These are phyloP conservation scores for Palythoa grandiflora DNA, from an alignment of 92 coral and sea anemone species.

Conservation along the genomic window DNA sequence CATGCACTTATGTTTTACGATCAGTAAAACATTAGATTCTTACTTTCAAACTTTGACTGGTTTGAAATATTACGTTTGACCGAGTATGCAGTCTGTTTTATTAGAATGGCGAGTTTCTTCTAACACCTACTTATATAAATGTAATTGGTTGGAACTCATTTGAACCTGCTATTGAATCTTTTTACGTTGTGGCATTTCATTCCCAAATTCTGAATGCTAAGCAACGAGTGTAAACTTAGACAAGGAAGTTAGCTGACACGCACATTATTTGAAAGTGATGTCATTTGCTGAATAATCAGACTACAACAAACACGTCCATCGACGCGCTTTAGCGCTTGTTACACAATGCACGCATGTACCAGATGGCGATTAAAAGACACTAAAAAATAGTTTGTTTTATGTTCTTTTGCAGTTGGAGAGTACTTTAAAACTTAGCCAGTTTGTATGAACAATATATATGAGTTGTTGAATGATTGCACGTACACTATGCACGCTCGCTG, in stretches of 20 bases:
- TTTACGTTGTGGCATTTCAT: background rate
- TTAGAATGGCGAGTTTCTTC: background rate
- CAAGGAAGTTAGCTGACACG: background rate
- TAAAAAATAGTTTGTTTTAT: no score
- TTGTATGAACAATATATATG: no score
- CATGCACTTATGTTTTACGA: background rate
- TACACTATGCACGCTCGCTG: no score
- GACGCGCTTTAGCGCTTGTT: background rate
- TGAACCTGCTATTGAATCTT: background rate
- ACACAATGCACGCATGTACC: background rate
- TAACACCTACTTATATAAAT: background rate
- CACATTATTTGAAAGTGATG: background rate
- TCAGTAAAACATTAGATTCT: no score
- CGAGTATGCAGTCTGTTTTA: background rate
- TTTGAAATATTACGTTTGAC: no score
- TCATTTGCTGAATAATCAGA: background rate
- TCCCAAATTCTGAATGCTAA: background rate
- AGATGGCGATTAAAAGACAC: no score
- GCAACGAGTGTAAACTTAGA: constrained; percentile 6
- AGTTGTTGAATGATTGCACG: no score
- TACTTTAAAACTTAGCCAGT: no score
- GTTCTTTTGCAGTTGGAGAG: no score
- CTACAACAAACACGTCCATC: background rate
- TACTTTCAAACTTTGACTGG: no score
- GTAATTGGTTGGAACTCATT: background rate